These are phyloP conservation scores for Dromococcyx pavoninus DNA, from an alignment of 2,797 vertebrate species.

Conservation along the genomic window DNA sequence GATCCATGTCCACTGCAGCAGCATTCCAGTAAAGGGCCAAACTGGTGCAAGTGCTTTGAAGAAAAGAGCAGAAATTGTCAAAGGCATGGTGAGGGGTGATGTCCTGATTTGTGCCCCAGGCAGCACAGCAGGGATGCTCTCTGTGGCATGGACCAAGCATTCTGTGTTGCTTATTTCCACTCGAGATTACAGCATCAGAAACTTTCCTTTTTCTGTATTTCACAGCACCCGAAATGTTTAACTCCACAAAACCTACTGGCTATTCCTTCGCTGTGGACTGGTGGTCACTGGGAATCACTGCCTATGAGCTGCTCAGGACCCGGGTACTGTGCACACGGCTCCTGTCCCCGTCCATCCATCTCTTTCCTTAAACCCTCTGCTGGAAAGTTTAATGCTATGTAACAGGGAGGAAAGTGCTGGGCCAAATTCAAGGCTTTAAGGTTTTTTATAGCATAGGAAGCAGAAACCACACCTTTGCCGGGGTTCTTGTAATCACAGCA, in stretches of 20 bases:
- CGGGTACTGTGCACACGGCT: conserved; percentile 75
- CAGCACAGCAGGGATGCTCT: not conserved
- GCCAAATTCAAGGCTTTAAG: not conserved
- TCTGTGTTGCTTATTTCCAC: not conserved
- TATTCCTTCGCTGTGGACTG: conserved; percentile 97
- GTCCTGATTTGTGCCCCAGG: too few relatives aligned
- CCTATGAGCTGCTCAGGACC: conserved; percentile 92
- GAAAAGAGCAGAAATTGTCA: not conserved
- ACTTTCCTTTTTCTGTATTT: not conserved
- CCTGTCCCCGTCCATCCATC: accelerated
- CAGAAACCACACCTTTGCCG: not conserved
- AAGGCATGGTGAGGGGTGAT: not conserved
- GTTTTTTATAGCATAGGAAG: not conserved
- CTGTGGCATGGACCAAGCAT: too few relatives aligned
- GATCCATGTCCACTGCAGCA: not conserved
- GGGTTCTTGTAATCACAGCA: not conserved
- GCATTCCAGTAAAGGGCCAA: not conserved
- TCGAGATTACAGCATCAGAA: not conserved
- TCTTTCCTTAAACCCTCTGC: not conserved
- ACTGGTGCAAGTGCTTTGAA: not conserved
- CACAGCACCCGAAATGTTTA: conserved; percentile 95
- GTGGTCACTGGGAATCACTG: conserved; percentile 97
- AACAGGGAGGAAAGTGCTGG: too few relatives aligned
- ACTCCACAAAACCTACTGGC: conserved; percentile 80
- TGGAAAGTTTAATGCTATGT: not conserved